Evolutionary conservation across 2,113 vertebrate species (phyloP).

Genomic region (Larimichthys polyactis): DNA sequence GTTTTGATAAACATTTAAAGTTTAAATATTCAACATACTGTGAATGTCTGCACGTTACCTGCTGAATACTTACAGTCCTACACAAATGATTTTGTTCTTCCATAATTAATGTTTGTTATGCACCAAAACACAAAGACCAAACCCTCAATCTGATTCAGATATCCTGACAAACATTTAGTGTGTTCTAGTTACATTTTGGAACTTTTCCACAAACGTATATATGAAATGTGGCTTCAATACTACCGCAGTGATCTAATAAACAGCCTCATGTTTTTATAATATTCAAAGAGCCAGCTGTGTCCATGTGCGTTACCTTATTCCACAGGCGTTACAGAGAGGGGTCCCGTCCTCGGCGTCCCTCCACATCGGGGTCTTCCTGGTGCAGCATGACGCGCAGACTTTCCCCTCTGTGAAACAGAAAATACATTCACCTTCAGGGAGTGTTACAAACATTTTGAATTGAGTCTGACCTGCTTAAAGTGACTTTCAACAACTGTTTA

Average conservation of each 20-base stretch:
- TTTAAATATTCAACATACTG: too few species aligned
- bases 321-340: constrained; percentile 93
- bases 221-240: background rate
- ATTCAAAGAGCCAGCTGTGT: background rate
- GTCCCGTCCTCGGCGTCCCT: constrained; percentile 93
- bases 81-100: too few species aligned
- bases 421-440: background rate
- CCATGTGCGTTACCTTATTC: constrained; percentile 86
- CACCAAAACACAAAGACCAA: too few species aligned
- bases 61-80: too few species aligned
- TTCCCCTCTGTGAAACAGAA: constrained; percentile 73
- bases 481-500: background rate
- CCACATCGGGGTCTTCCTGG: constrained; percentile 92
- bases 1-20: too few species aligned
- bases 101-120: too few species aligned
- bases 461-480: too few species aligned
- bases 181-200: background rate
- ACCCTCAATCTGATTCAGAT: too few species aligned
- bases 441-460: background rate
- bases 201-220: background rate
- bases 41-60: too few species aligned
- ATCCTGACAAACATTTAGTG: background rate
- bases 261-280: background rate
- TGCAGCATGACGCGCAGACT: constrained; percentile 90
- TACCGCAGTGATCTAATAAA: background rate